These are phyloP conservation scores for Montipora foliosa DNA, from an alignment of 64 coral and sea anemone genomes.

Conservation along the genomic window DNA sequence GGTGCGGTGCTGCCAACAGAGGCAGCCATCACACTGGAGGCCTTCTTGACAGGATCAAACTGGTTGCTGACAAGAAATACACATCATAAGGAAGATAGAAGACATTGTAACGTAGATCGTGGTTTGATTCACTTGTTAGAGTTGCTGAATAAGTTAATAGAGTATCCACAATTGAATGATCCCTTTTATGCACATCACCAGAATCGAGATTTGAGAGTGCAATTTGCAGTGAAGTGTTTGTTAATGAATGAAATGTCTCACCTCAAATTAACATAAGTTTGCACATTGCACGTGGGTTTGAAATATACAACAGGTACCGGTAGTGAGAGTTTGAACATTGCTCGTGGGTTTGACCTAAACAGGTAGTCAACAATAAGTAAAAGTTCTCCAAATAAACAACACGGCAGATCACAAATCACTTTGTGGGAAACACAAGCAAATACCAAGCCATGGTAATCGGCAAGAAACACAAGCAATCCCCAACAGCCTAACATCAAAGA, in stretches of 20 bases:
- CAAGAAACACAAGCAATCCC: no score
- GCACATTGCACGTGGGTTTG: slow-evolving; percentile 22
- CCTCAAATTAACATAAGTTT: slow-evolving; percentile 9
- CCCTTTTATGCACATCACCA: slow-evolving; percentile 4
- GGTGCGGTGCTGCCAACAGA: slow-evolving; percentile 1
- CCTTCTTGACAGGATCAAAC: background rate
- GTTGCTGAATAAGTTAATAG: background rate
- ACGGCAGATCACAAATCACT: no score
- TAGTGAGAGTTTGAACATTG: no score
- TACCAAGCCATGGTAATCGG: no score
- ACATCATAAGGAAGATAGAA: background rate
- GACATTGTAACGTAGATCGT: background rate
- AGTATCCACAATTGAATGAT: slow-evolving; percentile 7
- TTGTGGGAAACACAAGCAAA: no score
- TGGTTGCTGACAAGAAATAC: background rate
- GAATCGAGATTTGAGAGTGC: background rate
- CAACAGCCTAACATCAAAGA: no score
- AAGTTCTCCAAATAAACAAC: background rate
- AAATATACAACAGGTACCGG: background rate
- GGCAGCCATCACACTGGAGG: slow-evolving; percentile 26
- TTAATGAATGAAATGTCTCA: slow-evolving; percentile 33
- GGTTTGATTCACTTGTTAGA: background rate
- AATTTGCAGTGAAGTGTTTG: background rate
- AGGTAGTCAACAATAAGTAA: background rate
- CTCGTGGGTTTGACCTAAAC: background rate